Evolutionary conservation across 2,888 invertebrate genomes (phyloP), one percentile per base, ranked within the genome.

Genomic region (Parochlus steinenii): DNA sequence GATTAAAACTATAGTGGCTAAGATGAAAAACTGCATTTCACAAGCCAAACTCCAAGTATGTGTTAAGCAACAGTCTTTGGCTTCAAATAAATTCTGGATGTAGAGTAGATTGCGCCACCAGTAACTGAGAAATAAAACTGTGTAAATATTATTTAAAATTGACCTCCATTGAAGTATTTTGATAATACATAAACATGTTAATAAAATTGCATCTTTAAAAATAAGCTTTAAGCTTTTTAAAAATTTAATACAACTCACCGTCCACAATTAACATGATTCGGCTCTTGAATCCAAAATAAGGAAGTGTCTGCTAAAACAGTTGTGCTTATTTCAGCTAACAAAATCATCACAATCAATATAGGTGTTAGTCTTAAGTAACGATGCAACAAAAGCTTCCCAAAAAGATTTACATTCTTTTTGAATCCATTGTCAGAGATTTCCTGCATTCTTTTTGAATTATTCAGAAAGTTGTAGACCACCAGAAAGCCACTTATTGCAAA

Each of bases 11-110:
- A 23, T 3, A 8, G 33, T 24, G n/a, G 32, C 27, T 4, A 40
- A n/a, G 4, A 26, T 26, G 15, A 31, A 40, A 31, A 38, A 40
- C 19, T 40, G 40, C 24, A 40, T 38, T 10, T 40, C 40, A 33
- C 40, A 40, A 6, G 38, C 40, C 14, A 38, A 17, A 24, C 30
- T 33, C 40, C 40, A 40, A 4, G 31, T 23, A 37, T 38, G 38
- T 14, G 25, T 27, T 7, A 34, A 24, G 12, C 40, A 40, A 34
- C 31, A 38, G 8, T 17, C 16, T 6, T 20, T 12, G 15, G 30
- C 23, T 11, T 19, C 25, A 12, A 33, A 35, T 8, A 27, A 27
- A 27, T 38, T 40, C 5, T 38, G 33, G 10, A 38, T n/a, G 2
- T 37, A 34, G 5, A 40, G 25, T 11, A 40, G 10, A 31, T 40